Evolutionary conservation across 2,888 invertebrate species (phyloP), one percentile per base, ranked within the genome.

Genomic region (Thalpophila matura): DNA sequence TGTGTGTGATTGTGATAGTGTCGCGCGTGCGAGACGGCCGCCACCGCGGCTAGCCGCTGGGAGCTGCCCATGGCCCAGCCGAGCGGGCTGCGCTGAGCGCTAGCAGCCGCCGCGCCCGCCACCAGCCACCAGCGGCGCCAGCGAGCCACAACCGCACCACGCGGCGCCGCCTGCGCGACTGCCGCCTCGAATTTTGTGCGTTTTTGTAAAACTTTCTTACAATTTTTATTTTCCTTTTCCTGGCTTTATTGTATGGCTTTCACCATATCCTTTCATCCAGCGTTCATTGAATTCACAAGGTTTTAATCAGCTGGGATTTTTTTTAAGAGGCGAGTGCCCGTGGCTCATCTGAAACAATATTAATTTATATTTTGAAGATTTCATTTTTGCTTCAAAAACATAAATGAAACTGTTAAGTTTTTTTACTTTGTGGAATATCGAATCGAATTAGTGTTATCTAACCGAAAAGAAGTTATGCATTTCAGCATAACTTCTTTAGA

Each of bases 1-100:
- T 95, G 88, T 77, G 92, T 92, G 86, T 94, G 86, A 88, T 96
- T 95, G 86, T 91, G 90, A 79, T 89, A 89, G 79, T 94, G 93
- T 65, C 86, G 86, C 45, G 89, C 89, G 70, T 95, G 95, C 18
- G 95, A 91, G 60, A 93, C 90, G 40, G 95, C 95, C 81, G 95
- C 93, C 68, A 95, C 91, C 61, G 95, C 95, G 80, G 96, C 97
- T 80, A 97, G 93, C 81, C 96, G 95, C 90, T 96, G 94, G 54
- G 94, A 96, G 94, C 96, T 95, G 86, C 97, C 96, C 96, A 96
- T 97, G 88, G 95, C 95, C 95, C 95, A 95, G 90, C 94, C 91
- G 83, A 95, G 92, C 70, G 95, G 95, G 90, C 94, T 95, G 77
- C 93, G 93, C 86, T 95, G 95, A 56, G 94, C 94, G 66, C 88